Base-by-base conservation (phyloP, 2,797 vertebrate species). In the Malurus splendens region DNA sequence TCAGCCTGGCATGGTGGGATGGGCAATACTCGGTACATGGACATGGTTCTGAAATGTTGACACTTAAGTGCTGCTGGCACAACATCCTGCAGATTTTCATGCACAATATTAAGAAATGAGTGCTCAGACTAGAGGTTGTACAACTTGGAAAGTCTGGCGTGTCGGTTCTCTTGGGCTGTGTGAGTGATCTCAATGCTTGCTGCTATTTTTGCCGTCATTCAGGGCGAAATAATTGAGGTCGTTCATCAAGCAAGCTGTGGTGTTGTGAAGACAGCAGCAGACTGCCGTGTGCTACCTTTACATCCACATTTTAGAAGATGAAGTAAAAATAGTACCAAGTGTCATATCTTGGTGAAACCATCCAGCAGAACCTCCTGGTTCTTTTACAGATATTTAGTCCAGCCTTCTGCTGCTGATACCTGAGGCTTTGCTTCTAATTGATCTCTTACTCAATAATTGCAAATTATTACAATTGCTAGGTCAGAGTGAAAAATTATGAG, bases 141-240 rank as follows among this genome's bases (percentile, higher is more conserved):
- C 57, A 25, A 2, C 39, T 47, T 55, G 38, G 38, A 10, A 56
- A 11, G 66, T 16, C 9, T 41, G 48, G 22, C 4, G 6, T 36
- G 62, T 16, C 0, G 0, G 0, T 42, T 79, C 1, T 4, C 12
- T 25, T 57, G 60, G 56, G 55, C 23, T 48, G 28, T 33, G 39
- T 30, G 11, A 42, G 32, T 0, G 0, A 33, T 44, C 52, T 32
- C 14, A 23, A n/a, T 9, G 50, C 38, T 73, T 1, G 0, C 23
- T 57, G 71, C 80, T 88, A 20, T 55, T 76, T 93, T 71, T 68
- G 17, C 38, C 1, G 0, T 71, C 9, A 1, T 47, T 90, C 51
- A 50, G 24, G 47, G 86, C 68, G 71, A 20, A 78, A 48, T 62
- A 39, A 66, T 70, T 61, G 62, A 72, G 48, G 68, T 45, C 0